Evolutionary conservation across 2,888 invertebrate species (phyloP), one percentile per base, ranked within the genome.

Genomic region (Chironomus riparius): DNA sequence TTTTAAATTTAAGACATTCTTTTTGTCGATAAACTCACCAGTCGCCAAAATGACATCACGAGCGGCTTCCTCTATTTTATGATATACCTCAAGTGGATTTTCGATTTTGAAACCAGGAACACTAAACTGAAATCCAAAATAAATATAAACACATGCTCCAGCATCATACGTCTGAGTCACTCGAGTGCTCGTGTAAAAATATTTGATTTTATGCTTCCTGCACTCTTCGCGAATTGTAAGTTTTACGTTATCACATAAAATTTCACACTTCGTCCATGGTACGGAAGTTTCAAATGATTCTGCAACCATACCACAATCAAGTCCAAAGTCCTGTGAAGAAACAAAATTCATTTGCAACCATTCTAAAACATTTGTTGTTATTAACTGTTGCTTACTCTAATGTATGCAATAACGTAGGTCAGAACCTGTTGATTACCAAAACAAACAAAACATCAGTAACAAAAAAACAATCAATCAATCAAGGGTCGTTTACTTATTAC

Each of bases 211-310:
- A 0, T 86, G 83, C 15, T 83, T 84, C 76, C 81, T 81, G 81
- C 91, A 92, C 82, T 92, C 91, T 78, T 83, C 83, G 0, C 86
- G 83, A 4, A 98, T 87, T 70, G 94, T 87, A 76, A 89, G 88
- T 83, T 98, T 98, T 4, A 98, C 97, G 86, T 96, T 96, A 76
- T 88, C 87, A 82, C 97, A 97, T 56, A 99, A 86, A n/a, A 89
- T 85, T 28, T 91, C 84, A 12, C 95, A 90, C 75, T 93, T 89
- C 84, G 95, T 95, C 98, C 98, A 99, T 1, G 98, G 93, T 1
- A 97, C 97, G 0, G 98, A 98, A 0, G 99, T 99, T 85, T 99
- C 98, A 86, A 99, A 99, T 0, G 98, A 98, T 84, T 99, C 98
- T 0, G 97, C 93, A 2, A 98, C 91, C 18, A 97, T 88, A 78